Conservation (phyloP, 2,888 invertebrate genomes). For the Notocelia uddmanniana region DNA sequence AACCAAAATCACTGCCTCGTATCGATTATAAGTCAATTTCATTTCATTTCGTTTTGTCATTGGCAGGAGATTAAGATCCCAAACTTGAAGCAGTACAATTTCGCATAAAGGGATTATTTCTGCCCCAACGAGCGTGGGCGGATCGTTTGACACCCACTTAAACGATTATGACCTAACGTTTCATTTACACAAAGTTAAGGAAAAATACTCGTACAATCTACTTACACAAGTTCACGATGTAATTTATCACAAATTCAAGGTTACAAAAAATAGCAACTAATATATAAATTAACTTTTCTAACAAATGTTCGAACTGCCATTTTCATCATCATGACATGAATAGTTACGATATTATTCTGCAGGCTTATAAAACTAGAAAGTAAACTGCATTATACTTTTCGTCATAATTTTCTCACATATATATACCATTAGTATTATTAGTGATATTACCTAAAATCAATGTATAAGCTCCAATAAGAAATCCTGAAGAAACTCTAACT, state of each 20-base stretch:
- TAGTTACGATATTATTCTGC: no score
- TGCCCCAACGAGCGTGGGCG: constrained; percentile 50
- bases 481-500: constrained; percentile 52
- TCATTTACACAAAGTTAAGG: constrained; percentile 14
- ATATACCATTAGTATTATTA: no score
- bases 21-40: background rate
- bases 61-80: constrained; percentile 60
- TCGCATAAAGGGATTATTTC: constrained; percentile 61
- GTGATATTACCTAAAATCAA: background rate
- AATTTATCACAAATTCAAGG: background rate
- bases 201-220: constrained; percentile 9
- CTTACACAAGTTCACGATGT: constrained; percentile 3
- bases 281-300: no score
- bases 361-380: no score
- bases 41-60: constrained; percentile 51
- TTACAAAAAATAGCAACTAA: no score
- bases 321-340: no score
- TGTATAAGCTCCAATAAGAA: constrained; percentile 49
- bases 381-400: background rate
- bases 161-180: constrained; percentile 22
- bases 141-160: constrained; percentile 51
- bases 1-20: background rate
- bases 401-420: no score
- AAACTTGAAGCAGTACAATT: constrained; percentile 58
- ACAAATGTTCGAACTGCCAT: no score